Conservation (phyloP, 1,140 invertebrate species). For the Arion vulgaris region DNA sequence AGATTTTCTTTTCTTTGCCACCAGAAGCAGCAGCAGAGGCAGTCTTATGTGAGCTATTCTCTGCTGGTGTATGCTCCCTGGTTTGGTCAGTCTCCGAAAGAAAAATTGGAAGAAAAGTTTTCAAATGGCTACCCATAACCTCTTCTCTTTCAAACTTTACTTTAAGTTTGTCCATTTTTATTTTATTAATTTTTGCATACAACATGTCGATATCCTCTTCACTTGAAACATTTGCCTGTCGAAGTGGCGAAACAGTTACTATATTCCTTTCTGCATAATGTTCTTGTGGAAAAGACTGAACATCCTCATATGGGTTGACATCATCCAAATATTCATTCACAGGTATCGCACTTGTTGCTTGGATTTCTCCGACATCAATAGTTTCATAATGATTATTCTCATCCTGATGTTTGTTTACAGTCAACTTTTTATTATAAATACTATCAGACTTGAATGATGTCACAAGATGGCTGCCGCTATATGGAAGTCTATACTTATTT, state of each 20-base stretch:
- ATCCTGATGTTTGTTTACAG: not conserved
- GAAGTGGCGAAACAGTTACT: not conserved
- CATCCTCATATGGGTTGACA: slow-evolving; percentile 29
- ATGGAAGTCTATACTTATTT: not conserved
- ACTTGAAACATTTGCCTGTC: not conserved
- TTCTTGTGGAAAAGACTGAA: not conserved
- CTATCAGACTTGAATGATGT: not conserved
- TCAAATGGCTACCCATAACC: not conserved
- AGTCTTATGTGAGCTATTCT: not conserved
- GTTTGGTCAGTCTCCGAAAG: not conserved
- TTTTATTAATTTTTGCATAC: slow-evolving; percentile 49
- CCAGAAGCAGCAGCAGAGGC: not conserved
- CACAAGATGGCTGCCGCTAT: not conserved
- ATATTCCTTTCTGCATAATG: not conserved
- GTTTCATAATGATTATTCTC: slow-evolving; percentile 1
- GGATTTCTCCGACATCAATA: not conserved
- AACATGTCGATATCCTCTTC: slow-evolving; percentile 41
- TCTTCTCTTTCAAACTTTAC: not conserved
- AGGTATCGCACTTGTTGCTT: not conserved
- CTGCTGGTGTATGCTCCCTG: not conserved
- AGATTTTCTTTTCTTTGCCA: not conserved
- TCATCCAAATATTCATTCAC: slow-evolving; percentile 11
- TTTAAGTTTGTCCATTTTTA: slow-evolving; percentile 28
- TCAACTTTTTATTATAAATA: not conserved
- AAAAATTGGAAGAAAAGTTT: not conserved